These are phyloP conservation scores for Oscheius sp. DNA, from an alignment of 2,888 invertebrate genomes.

Conservation along the genomic window DNA sequence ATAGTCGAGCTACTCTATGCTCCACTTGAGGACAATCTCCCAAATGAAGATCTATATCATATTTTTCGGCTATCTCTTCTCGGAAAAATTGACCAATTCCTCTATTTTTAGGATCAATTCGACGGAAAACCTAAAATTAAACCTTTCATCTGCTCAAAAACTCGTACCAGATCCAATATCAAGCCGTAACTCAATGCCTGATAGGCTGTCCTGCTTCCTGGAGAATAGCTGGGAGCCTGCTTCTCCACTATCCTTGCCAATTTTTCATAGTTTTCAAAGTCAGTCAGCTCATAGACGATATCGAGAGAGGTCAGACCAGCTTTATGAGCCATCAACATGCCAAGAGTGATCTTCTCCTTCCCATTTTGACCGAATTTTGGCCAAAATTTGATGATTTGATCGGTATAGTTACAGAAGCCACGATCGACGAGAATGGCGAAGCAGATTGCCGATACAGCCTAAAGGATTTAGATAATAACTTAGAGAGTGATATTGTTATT, in stretches of 20 bases:
- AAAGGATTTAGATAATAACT: too few relatives aligned
- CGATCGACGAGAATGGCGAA: slow-evolving; percentile 70
- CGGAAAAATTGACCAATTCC: slow-evolving; percentile 69
- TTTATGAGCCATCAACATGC: slow-evolving; percentile 70
- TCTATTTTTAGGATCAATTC: slow-evolving; percentile 70
- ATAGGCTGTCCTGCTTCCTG: slow-evolving; percentile 70
- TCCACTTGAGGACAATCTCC: slow-evolving; percentile 64
- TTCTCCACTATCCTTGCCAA: slow-evolving; percentile 66
- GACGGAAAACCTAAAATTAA: slow-evolving; percentile 51
- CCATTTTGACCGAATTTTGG: slow-evolving; percentile 72
- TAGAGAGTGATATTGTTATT: too few relatives aligned
- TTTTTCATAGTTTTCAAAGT: slow-evolving; percentile 65
- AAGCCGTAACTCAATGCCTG: slow-evolving; percentile 71
- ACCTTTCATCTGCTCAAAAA: background rate
- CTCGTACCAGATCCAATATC: slow-evolving; percentile 68
- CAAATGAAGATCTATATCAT: slow-evolving; percentile 65
- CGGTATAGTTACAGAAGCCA: slow-evolving; percentile 69
- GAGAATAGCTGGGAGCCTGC: slow-evolving; percentile 66
- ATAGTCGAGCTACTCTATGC: slow-evolving; percentile 57
- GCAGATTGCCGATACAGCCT: slow-evolving; percentile 53
- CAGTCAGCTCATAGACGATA: slow-evolving; percentile 58
- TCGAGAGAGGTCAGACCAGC: slow-evolving; percentile 69
- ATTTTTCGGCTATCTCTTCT: slow-evolving; percentile 44
- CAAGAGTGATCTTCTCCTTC: slow-evolving; percentile 70
- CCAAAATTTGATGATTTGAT: slow-evolving; percentile 70